Evolutionary conservation across 2,888 invertebrate species (phyloP).

Genomic region (Brachycybe producta): DNA sequence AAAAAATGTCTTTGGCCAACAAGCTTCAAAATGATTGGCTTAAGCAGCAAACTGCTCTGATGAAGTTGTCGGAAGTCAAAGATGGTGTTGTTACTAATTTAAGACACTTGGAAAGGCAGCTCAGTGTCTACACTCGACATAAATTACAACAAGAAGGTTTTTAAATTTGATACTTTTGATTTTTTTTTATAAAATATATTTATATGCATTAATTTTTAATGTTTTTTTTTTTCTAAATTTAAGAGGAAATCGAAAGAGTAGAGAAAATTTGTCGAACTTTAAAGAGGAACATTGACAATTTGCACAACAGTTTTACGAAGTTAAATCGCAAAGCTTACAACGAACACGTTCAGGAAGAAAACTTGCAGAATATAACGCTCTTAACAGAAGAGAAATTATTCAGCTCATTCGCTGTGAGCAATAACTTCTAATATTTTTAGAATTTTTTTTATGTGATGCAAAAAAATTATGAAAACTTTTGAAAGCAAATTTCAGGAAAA

Average conservation of each 20-base stretch:
- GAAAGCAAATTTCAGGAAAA: background rate
- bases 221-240: background rate
- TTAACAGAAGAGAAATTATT: constrained; percentile 8
- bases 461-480: background rate
- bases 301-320: background rate
- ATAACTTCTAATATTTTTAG: background rate
- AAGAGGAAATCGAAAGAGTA: constrained; percentile 4
- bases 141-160: constrained; percentile 3
- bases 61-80: background rate
- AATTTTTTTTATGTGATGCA: background rate
- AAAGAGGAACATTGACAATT: constrained; percentile 9
- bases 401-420: constrained; percentile 1
- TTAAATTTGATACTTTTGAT: background rate
- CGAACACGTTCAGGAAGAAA: background rate
- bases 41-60: constrained; percentile 6
- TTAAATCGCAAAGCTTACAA: background rate
- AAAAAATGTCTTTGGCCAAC: background rate
- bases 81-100: background rate
- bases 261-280: background rate
- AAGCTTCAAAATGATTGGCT: background rate
- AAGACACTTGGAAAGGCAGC: constrained; percentile 1
- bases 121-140: constrained; percentile 7
- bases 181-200: background rate
- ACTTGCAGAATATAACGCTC: background rate
- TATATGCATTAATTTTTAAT: background rate